Conservation (phyloP, 2,113 vertebrate species). For the Lepisosteus oculatus region DNA sequence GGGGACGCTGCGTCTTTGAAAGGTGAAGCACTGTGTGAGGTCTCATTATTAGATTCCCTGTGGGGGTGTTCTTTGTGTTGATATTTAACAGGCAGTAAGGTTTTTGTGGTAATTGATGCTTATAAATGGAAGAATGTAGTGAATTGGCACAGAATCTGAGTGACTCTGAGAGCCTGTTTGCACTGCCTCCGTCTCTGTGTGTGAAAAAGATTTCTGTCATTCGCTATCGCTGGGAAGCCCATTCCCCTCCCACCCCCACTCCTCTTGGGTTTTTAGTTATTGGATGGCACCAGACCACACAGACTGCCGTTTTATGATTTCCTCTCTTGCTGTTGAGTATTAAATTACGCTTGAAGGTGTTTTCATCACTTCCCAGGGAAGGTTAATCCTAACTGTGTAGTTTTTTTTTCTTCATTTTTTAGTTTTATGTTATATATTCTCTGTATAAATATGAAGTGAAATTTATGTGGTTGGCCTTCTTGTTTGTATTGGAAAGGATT, state of each 20-base stretch:
- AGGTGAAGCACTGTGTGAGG: constrained; percentile 67
- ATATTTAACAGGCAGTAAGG: constrained; percentile 57
- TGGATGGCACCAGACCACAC: constrained; percentile 70
- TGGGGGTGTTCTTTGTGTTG: constrained; percentile 53
- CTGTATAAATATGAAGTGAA: constrained; percentile 42
- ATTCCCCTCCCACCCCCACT: constrained; percentile 29
- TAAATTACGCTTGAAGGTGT: constrained; percentile 57
- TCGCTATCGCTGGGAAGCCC: constrained; percentile 38
- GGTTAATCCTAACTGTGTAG: constrained; percentile 49
- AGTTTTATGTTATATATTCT: constrained; percentile 41
- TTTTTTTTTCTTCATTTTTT: constrained; percentile 32
- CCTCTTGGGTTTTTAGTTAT: constrained; percentile 34
- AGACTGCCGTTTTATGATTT: constrained; percentile 52
- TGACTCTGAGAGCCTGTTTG: constrained; percentile 43
- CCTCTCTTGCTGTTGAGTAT: constrained; percentile 47
- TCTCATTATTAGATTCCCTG: constrained; percentile 67
- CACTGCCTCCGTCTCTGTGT: constrained; percentile 47
- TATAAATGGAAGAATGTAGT: constrained; percentile 76
- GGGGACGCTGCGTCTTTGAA: constrained; percentile 29
- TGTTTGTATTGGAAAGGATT: constrained; percentile 37
- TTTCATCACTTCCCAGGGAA: constrained; percentile 51
- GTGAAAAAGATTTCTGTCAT: constrained; percentile 32
- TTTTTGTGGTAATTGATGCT: constrained; percentile 69
- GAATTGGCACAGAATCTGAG: constrained; percentile 60
- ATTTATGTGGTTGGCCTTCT: constrained; percentile 29